Evolutionary conservation across 2,797 vertebrate genomes (phyloP), one percentile per base, ranked within the genome.

Genomic region (Prionace glauca): DNA sequence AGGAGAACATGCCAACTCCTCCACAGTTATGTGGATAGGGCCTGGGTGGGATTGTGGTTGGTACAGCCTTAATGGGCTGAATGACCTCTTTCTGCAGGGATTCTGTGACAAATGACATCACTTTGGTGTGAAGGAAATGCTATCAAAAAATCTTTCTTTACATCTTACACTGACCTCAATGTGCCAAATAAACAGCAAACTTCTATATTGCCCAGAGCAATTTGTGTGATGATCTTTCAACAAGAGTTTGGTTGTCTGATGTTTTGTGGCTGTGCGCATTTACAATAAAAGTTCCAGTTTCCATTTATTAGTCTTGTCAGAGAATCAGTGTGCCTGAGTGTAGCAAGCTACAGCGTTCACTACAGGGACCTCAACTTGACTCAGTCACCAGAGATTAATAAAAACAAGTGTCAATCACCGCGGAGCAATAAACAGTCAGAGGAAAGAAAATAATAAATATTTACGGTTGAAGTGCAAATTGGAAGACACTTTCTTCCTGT

Each of bases 351-450:
- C 24, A 65, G 41, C 81, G 24, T 84, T 90, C 29, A 41, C 65
- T 69, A 11, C 18, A 41, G 65, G 90, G 90, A 67, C 22, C 22
- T 41, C 41, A 69, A 18, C 36, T 84, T 45, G 22, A 45, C 24
- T 84, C 18, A 20, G 41, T 67, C 29, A 29, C 32, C 56, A 36
- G 60, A 91, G 60, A 91, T 65, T 20, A 36, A 92, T 67, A 67
- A 67, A 96, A 97, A 97, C 96, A 96, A 96, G 96, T 96, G 95
- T 87, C 96, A 96, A 95, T 95, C 95, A 96, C 29, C 95, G 22
- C 69, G 16, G 77, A 96, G 97, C 97, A 97, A 97, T 96, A 96
- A 96, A 97, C 97, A 97, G 96, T 97, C 97, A 97, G 97, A 96
- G 96, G 71, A 77, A 95, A 56, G 45, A 72, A n/a, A 60, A 72